Evolutionary conservation across 1,140 invertebrate species (phyloP).

Genomic region (Drosophila insularis): DNA sequence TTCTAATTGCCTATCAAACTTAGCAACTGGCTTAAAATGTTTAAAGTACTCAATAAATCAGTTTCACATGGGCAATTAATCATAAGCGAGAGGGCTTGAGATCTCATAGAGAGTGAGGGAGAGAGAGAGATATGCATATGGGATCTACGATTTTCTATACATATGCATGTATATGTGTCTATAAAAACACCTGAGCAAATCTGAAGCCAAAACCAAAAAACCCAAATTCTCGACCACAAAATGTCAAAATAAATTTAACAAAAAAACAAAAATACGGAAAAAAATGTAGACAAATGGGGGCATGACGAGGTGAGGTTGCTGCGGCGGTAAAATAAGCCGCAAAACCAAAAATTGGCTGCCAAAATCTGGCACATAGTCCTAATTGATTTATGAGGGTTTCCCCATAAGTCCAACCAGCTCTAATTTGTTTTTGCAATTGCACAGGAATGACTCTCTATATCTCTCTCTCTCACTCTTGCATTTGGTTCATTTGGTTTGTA

Average conservation of each 20-base stretch:
- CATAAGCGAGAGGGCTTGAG: conserved; percentile 41
- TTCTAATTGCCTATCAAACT: conserved; percentile 51
- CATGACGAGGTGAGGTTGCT: not conserved
- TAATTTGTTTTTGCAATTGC: conserved; percentile 14
- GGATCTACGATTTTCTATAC: conserved; percentile 14
- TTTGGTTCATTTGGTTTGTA: conserved; percentile 14
- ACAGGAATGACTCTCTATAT: conserved; percentile 14
- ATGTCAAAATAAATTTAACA: conserved; percentile 55
- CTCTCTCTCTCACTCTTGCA: not conserved
- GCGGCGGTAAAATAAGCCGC: conserved; percentile 57
- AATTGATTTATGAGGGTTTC: conserved; percentile 79
- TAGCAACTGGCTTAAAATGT: conserved; percentile 35
- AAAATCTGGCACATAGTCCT: conserved; percentile 68
- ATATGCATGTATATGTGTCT: not conserved
- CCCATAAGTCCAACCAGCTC: conserved; percentile 27
- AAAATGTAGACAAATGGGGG: not conserved
- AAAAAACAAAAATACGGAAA: conserved; percentile 36
- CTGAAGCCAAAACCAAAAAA: conserved; percentile 40
- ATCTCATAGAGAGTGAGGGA: not conserved
- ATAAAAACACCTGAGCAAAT: conserved; percentile 58
- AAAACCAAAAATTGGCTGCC: conserved; percentile 79
- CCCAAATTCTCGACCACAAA: conserved; percentile 48
- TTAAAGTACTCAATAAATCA: conserved; percentile 62
- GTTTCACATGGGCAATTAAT: conserved; percentile 62
- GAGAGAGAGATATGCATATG: not conserved